These are phyloP conservation scores for Rhagoletis zephyria DNA, from an alignment of 1,140 invertebrate species.

Conservation along the genomic window DNA sequence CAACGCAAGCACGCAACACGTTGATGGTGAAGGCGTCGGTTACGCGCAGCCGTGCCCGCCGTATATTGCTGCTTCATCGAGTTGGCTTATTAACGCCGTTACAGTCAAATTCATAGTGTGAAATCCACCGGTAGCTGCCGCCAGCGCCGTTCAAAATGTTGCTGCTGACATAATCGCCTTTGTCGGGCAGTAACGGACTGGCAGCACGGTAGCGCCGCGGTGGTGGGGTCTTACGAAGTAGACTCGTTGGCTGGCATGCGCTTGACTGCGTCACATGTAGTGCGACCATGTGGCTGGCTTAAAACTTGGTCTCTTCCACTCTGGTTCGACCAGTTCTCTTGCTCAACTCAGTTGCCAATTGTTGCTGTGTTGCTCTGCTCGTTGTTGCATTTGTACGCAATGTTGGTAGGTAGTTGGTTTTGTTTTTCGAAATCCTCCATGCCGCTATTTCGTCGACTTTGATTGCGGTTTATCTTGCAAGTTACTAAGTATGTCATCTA, in stretches of 20 bases:
- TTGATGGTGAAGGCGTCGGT: background rate
- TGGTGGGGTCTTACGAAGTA: background rate
- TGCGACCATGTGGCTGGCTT: background rate
- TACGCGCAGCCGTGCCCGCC: background rate
- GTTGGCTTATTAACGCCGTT: background rate
- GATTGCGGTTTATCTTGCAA: background rate
- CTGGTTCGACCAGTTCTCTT: background rate
- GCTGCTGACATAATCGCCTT: conserved; percentile 41
- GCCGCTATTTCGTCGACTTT: background rate
- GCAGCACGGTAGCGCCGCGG: background rate
- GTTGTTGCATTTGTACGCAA: background rate
- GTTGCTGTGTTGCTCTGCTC: background rate
- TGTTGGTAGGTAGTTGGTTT: background rate
- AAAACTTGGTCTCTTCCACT: background rate
- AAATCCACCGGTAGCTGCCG: conserved; percentile 26
- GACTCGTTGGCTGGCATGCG: background rate
- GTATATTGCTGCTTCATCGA: background rate
- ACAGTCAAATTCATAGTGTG: background rate
- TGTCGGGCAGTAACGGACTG: background rate
- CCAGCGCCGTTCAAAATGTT: background rate
- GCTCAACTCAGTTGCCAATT: background rate
- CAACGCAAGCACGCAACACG: background rate
- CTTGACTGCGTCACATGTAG: background rate
- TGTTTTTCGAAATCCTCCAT: background rate
- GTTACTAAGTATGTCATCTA: too few species aligned